Base-by-base conservation (phyloP, 2,888 invertebrate genomes). In the Aphodius sticticus region DNA sequence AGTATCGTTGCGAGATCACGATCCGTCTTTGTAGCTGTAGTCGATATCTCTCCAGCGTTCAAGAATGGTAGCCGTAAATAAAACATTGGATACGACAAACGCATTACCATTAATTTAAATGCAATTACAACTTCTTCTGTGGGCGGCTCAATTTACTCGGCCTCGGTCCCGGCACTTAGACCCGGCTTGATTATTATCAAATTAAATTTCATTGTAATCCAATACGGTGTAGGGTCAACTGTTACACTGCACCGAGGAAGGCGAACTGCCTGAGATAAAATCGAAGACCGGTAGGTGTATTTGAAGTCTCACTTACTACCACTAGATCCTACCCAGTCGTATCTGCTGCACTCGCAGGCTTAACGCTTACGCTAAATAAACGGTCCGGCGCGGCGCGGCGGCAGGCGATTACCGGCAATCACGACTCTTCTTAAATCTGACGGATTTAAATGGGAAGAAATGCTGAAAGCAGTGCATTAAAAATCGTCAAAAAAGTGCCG, bases 71-170 rank as follows among this genome's bases (percentile, higher is more conserved):
- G 71, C 74, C 74, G 74, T 74, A 74, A 74, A 74, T 74, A 74
- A 74, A 74, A 74, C 35, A 74, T 74, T 37, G 74, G 74, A 26
- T 74, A 74, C 74, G 74, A 37, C 74, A 74, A 74, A 74, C 35
- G 36, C 79, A 79, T 79, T 79, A 79, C 79, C 79, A 77, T 77
- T 77, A 76, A 77, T 79, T 79, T 77, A 77, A 79, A 77, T 74
- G 77, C 79, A 79, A 79, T 79, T 79, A 79, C 79, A 77, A 69
- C 77, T 77, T 77, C 74, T 79, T 79, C 77, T 71, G 79, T 79
- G 77, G 77, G 79, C 79, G 79, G 77, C 79, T 79, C 70, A 38
- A 70, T 77, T 77, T 76, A 79, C 77, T 77, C 15, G 71, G 16
- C 38, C 37, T 74, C 69, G 26, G 71, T 71, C 16, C 12, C 7